Evolutionary conservation across 53 echinoderm and acorn worm species (phyloP).

Genomic region (Mesocentrotus franciscanus): DNA sequence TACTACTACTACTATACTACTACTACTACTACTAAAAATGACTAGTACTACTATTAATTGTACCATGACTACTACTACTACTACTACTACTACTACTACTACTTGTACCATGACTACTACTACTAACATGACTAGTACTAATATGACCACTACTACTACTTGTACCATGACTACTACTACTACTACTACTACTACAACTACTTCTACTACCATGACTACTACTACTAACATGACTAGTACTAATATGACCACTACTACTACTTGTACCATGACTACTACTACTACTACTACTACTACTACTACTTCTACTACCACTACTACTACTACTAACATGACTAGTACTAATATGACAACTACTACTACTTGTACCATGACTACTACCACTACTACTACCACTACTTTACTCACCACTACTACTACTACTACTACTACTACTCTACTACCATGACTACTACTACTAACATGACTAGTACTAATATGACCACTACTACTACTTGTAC

Average conservation of each 20-base stretch:
- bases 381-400: background rate
- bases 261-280: too few relatives aligned
- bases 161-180: too few relatives aligned
- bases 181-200: too few relatives aligned
- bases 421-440: too few relatives aligned
- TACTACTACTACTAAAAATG: too few relatives aligned
- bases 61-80: background rate
- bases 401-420: background rate
- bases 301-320: background rate
- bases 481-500: too few relatives aligned
- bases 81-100: conserved; percentile 14
- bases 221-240: background rate
- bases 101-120: background rate
- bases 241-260: background rate
- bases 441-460: too few relatives aligned
- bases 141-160: too few relatives aligned
- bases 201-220: too few relatives aligned
- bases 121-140: background rate
- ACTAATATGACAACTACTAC: background rate
- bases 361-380: background rate
- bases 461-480: background rate
- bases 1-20: too few relatives aligned
- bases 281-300: too few relatives aligned
- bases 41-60: background rate
- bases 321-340: background rate